Evolutionary conservation across 2,797 vertebrate genomes (phyloP), one percentile per base, ranked within the genome.

Genomic region (Miichthys miiuy): DNA sequence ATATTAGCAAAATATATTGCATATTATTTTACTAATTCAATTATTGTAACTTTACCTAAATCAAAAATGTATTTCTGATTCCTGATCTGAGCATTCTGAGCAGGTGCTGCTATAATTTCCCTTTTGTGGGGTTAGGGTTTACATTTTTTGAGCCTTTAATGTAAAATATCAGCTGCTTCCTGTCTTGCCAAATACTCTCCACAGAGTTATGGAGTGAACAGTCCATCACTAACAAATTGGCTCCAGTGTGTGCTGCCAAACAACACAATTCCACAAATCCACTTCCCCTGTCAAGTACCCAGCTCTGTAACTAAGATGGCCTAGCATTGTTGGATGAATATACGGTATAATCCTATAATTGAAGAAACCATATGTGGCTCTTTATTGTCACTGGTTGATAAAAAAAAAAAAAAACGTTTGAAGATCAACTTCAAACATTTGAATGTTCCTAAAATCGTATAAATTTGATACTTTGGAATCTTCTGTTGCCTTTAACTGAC

Each of bases 201-300:
- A 63, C 68, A 81, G 72, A 88, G 82, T 79, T 86, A 78, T 83
- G 62, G 64, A 58, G 82, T 81, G 60, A 46, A 74, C 80, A 61
- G 80, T 88, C 85, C 80, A 80, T 92, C 89, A 80, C 82, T 80
- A 83, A 89, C 87, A 91, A 91, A 91, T 80, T 89, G 73, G 83
- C 79, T 55, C 72, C 44, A 74, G 79, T 20, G 34, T 71, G 62
- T 66, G 7, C 76, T 85, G 93, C 92, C 93, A 93, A 94, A 86
- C 80, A 87, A 92, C 90, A 94, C 89, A 92, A 88, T 81, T 87
- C 85, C 91, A 87, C 83, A 87, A 91, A 82, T 87, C 87, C 80
- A 84, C 83, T 92, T 92, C 86, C 87, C 58, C 80, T 82, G 83
- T 87, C 64, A 73, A 83, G 63, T 65, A 77, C 71, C 79, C 72